A percentile compares a stretch with the other conserved stretches of the same genome.
Evolutionary conservation across 2,888 invertebrate genomes (phyloP).

Genomic region (Argyresthia goedartella): DNA sequence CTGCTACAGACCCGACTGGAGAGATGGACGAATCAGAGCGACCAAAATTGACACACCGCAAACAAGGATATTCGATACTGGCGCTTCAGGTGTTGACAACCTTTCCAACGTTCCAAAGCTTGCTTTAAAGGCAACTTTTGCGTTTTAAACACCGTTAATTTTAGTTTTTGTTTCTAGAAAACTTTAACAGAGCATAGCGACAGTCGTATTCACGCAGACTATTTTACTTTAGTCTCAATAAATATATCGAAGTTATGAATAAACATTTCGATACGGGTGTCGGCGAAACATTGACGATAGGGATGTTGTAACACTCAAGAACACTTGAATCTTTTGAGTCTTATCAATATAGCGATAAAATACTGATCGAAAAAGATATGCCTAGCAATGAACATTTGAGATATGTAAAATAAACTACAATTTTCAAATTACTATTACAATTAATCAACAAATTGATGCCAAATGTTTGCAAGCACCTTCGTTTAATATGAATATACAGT

Average conservation of each 20-base stretch:
- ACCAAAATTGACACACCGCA: conserved; percentile 31
- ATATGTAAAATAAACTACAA: background rate
- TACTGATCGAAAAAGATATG: background rate
- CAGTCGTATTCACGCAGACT: too few species aligned
- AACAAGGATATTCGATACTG: conserved; percentile 63
- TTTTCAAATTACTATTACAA: too few species aligned
- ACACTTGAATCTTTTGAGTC: background rate
- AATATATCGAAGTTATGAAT: conserved; percentile 12
- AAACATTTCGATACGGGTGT: conserved; percentile 8
- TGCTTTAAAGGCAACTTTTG: background rate
- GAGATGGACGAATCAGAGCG: conserved; percentile 55
- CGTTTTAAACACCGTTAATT: too few species aligned
- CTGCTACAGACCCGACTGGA: conserved; percentile 16
- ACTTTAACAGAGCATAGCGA: too few species aligned
- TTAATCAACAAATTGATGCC: conserved; percentile 5
- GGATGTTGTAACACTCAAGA: background rate
- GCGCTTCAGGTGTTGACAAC: conserved; percentile 58
- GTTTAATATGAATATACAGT: background rate
- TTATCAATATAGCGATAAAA: background rate
- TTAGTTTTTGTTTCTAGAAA: too few species aligned
- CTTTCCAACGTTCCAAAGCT: background rate
- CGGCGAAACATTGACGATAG: background rate
- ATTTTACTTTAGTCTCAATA: background rate
- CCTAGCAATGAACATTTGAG: background rate
- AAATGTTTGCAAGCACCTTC: conserved; percentile 24